Evolutionary conservation across 2,888 invertebrate genomes (phyloP).

Genomic region (Epistrophe eligans): DNA sequence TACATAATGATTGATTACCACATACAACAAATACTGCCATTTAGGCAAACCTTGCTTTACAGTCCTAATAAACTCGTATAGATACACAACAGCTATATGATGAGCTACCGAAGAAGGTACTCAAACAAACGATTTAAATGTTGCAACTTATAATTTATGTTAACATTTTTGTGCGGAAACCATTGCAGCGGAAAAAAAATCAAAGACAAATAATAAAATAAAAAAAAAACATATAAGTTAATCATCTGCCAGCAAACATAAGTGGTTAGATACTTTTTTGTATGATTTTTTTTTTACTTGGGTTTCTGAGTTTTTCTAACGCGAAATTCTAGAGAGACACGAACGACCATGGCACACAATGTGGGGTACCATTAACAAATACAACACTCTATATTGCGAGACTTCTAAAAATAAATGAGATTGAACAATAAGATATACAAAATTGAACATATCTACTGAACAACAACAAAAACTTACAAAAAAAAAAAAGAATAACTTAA

Average conservation of each 20-base stretch:
- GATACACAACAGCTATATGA: constrained; percentile 3
- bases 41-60: constrained; percentile 16
- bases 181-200: constrained; percentile 50
- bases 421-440: constrained; percentile 65
- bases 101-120: constrained; percentile 39
- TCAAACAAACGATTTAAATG: constrained; percentile 46
- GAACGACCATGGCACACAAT: constrained; percentile 70
- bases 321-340: constrained; percentile 58
- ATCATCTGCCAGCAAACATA: constrained; percentile 59
- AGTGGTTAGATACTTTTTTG: constrained; percentile 53
- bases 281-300: background rate
- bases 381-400: constrained; percentile 60
- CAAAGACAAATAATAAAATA: constrained; percentile 25
- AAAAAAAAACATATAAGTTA: constrained; percentile 58
- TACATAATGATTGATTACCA: constrained; percentile 74
- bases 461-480: background rate
- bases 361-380: constrained; percentile 53
- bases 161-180: constrained; percentile 49
- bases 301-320: constrained; percentile 39
- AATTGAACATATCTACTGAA: constrained; percentile 19
- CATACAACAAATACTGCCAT: constrained; percentile 32
- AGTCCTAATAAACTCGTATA: background rate
- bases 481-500: constrained; percentile 24
- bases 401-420: constrained; percentile 72
- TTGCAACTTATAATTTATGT: constrained; percentile 54